Evolutionary conservation across 2,888 invertebrate species (phyloP).

Genomic region (Dolomedes plantarius): DNA sequence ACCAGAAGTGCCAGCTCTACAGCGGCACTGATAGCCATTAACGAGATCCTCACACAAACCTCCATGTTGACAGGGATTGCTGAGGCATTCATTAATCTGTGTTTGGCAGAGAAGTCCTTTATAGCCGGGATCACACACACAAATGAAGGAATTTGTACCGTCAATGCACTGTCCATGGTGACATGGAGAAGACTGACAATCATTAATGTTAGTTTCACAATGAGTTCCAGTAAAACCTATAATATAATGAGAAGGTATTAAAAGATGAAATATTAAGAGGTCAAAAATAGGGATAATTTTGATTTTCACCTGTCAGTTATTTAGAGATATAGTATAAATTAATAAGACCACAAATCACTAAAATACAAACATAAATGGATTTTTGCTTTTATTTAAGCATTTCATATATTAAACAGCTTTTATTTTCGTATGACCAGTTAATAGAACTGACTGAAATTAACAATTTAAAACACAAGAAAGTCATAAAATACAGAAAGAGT

Average conservation of each 20-base stretch:
- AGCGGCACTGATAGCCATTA: constrained; percentile 93
- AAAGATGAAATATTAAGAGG: no score
- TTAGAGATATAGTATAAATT: no score
- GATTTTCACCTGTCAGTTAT: no score
- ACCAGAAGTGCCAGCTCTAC: constrained; percentile 92
- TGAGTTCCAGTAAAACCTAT: constrained; percentile 84
- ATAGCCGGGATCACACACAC: constrained; percentile 94
- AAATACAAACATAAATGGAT: no score
- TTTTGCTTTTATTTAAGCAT: no score
- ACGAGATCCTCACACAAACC: constrained; percentile 90
- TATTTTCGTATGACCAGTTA: no score
- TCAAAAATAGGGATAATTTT: no score
- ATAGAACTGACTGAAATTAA: no score
- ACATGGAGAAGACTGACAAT: constrained; percentile 89
- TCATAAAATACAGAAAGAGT: no score
- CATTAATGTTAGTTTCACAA: constrained; percentile 94
- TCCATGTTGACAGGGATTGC: constrained; percentile 93
- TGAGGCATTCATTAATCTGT: constrained; percentile 80
- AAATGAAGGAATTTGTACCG: constrained; percentile 92
- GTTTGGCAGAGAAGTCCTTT: constrained; percentile 91
- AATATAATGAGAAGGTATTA: background rate
- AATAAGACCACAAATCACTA: no score
- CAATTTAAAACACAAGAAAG: no score
- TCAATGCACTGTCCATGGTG: constrained; percentile 92
- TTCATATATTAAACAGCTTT: no score